Evolutionary conservation across 2,797 vertebrate genomes (phyloP).

Genomic region (Echiichthys vipera): DNA sequence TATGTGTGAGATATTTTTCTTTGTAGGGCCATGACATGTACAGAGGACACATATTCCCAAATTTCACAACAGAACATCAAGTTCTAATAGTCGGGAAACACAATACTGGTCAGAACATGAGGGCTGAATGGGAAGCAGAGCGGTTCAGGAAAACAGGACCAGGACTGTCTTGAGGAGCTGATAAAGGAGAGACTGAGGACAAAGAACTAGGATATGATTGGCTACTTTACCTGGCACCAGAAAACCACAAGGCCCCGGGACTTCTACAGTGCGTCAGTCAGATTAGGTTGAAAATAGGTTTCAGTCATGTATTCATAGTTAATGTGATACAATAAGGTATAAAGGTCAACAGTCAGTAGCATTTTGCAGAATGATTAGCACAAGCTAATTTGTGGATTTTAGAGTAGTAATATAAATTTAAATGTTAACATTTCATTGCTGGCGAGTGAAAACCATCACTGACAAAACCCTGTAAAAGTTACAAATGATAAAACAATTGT

Average conservation of each 20-base stretch:
- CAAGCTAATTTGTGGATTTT: slow-evolving; percentile 7
- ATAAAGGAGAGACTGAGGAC: slow-evolving; percentile 42
- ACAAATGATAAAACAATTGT: not conserved
- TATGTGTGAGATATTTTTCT: slow-evolving; percentile 15
- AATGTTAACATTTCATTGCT: not conserved
- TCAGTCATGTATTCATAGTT: slow-evolving; percentile 68
- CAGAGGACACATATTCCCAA: slow-evolving; percentile 29
- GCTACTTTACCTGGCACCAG: slow-evolving; percentile 92
- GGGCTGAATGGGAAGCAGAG: slow-evolving; percentile 52
- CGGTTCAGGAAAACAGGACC: slow-evolving; percentile 38
- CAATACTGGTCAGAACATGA: slow-evolving; percentile 49
- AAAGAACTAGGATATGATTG: slow-evolving; percentile 65
- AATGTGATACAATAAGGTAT: slow-evolving; percentile 43
- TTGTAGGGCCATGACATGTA: slow-evolving; percentile 53
- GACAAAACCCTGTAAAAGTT: not conserved
- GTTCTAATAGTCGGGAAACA: slow-evolving; percentile 32
- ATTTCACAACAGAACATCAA: slow-evolving; percentile 23
- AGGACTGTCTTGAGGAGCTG: slow-evolving; percentile 43
- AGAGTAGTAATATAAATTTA: not conserved
- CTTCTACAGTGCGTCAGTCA: slow-evolving; percentile 87
- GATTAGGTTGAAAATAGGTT: slow-evolving; percentile 86
- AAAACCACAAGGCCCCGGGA: slow-evolving; percentile 95
- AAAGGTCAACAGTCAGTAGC: slow-evolving; percentile 51
- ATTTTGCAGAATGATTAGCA: slow-evolving; percentile 28
- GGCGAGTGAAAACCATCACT: slow-evolving; percentile 17